These are phyloP conservation scores for Varanus salvator DNA, from an alignment of 2,113 vertebrate genomes.

Conservation along the genomic window DNA sequence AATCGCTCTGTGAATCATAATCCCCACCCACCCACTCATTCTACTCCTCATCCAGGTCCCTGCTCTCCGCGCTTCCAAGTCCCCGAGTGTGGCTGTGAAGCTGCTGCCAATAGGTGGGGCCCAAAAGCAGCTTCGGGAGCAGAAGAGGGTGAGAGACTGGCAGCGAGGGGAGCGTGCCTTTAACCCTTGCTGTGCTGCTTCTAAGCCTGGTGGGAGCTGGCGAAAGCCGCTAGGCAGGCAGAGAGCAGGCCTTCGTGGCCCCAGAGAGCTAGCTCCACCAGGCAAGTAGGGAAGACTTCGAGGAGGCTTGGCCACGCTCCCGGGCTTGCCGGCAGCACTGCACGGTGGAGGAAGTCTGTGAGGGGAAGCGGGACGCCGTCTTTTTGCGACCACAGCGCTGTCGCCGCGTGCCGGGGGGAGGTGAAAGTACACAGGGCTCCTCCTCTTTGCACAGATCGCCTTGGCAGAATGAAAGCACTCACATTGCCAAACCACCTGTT, in stretches of 20 bases:
- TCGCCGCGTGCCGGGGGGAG: not conserved
- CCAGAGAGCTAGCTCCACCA: not conserved
- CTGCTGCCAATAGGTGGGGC: conserved; percentile 67
- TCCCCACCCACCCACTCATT: too few species aligned
- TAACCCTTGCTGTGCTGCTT: too few species aligned
- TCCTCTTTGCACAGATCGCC: too few species aligned
- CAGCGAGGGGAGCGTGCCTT: too few species aligned
- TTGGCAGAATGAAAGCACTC: conserved; percentile 38
- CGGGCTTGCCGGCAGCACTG: not conserved
- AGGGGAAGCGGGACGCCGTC: not conserved
- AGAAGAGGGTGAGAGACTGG: too few species aligned
- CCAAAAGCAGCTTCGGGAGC: too few species aligned
- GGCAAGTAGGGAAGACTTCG: not conserved
- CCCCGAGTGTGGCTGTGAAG: conserved; percentile 39
- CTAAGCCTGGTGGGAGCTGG: too few species aligned
- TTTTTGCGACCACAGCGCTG: not conserved
- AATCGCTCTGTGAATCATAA: too few species aligned
- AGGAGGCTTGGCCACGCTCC: not conserved
- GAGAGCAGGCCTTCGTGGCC: not conserved
- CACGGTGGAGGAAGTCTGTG: rapidly evolving
- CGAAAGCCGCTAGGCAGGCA: too few species aligned
- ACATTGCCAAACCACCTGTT: conserved; percentile 80
- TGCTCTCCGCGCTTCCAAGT: not conserved
- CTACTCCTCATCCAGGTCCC: too few species aligned
- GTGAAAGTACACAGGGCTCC: not conserved